Base-by-base conservation (phyloP, 1,140 invertebrate genomes). In the Drosophila simulans region DNA sequence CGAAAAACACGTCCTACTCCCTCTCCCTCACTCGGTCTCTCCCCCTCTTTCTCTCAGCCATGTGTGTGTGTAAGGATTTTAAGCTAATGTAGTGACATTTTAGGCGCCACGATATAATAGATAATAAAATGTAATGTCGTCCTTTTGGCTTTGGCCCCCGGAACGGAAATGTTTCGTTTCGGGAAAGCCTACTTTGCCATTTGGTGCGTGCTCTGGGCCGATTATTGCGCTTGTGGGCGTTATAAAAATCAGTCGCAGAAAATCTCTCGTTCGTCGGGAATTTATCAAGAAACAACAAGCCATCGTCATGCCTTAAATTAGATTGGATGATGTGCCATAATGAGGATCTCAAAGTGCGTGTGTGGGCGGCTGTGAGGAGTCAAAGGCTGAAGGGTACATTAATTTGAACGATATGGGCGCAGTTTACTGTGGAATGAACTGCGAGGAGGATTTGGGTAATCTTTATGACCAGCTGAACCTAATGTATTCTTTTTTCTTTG, bases 301-400 rank as follows among this genome's bases (percentile, higher is more conserved):
- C 62, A 77, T 77, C 51, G 46, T 48, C 66, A 54, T 64, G 60
- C 56, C 71, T 77, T 73, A 63, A 89, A 89, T 89, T 75, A 80
- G 84, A 89, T 89, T 70, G 88, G 77, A 89, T 90, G 77, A 89
- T 90, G 84, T 89, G 84, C 73, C 69, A 89, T 89, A 84, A 89
- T 89, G 84, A 89, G 64, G 64, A 70, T 70, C 35, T 52, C 15
- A 37, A 20, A 13, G 51, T 37, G 56, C 22, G 43, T 71, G 20
- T 34, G 49, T 42, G 34, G 34, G 22, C 39, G 39, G 15, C 4
- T 5, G 4, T 58, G 12, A 39, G 2, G 45, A 13, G 10, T 13
- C 12, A 35, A 63, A 43, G 35, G 45, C 40, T 63, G 63, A 35
- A 25, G 58, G 5, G 12, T 40, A 55, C 66, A 55, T 70, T 48